Base-by-base conservation (phyloP, 2,888 invertebrate species). In the Apoderus coryli region DNA sequence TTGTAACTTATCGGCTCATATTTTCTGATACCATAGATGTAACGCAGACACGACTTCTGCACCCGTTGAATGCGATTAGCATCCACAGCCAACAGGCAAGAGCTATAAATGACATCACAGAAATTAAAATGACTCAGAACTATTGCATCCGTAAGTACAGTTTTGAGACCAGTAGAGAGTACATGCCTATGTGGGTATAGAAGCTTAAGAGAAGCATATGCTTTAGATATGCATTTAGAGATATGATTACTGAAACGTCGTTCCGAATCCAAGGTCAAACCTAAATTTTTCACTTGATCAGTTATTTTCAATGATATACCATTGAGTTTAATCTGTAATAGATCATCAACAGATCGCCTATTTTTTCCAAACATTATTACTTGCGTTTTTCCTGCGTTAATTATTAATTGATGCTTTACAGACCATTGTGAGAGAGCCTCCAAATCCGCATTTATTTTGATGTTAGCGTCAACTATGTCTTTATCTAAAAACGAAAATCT, bases 361-460 rank as follows among this genome's bases (percentile, higher is more conserved):
- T 19, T 19, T 19, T 19, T 19, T 7, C 19, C 19, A n/a, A 19
- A 19, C 6, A 19, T n/a, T n/a, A 19, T 19, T 6, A 19, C 19
- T 19, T 19, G 6, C n/a, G 19, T 7, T 19, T 19, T 19, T 7
- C 7, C 6, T 19, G 19, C 7, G n/a, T 19, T 19, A n/a, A 19
- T 19, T n/a, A 19, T n/a, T 19, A 19, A n/a, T 19, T 19, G 19
- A 19, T 19, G 19, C 19, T 19, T 6, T 19, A n/a, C n/a, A 19
- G 19, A 19, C 6, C 6, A 7, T n/a, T 7, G n/a, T 19, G n/a
- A 19, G 7, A 19, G 19, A 19, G 6, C 19, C 19, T 19, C n/a
- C n/a, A 19, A 19, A 19, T 19, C 19, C n/a, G 6, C 7, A 19
- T 19, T 19, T 19, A 19, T 19, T 19, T n/a, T 6, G n/a, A 7